These are phyloP conservation scores for Physeter macrocephalus DNA, from an alignment of 2,113 vertebrate species.

Conservation along the genomic window DNA sequence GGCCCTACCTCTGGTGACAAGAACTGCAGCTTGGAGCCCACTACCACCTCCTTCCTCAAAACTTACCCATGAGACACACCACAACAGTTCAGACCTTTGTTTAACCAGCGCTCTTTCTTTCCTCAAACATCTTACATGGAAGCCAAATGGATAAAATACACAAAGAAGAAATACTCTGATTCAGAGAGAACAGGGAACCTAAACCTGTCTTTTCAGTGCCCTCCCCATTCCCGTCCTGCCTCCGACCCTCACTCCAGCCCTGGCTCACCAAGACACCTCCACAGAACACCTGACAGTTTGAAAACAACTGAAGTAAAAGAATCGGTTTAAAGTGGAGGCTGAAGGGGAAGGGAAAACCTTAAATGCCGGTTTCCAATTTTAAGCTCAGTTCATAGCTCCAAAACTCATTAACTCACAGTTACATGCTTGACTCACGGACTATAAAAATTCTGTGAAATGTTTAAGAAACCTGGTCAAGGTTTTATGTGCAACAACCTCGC, in stretches of 20 bases:
- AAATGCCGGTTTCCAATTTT: background rate
- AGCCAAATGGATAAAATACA: background rate
- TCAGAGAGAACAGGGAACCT: background rate
- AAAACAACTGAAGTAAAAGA: constrained; percentile 21
- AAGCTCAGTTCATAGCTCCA: background rate
- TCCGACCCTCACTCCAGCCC: background rate
- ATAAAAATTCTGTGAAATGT: background rate
- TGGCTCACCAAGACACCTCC: background rate
- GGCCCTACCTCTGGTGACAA: background rate
- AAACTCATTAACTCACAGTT: constrained; percentile 14
- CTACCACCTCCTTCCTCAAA: background rate
- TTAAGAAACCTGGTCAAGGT: constrained; percentile 16
- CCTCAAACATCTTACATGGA: background rate
- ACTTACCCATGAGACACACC: background rate
- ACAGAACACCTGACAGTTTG: background rate
- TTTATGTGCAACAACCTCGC: background rate
- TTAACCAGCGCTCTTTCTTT: background rate
- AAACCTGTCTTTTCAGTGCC: background rate
- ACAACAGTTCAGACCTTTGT: background rate
- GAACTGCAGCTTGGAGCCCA: background rate
- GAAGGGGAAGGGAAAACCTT: background rate
- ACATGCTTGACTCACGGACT: background rate
- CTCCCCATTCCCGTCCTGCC: no score
- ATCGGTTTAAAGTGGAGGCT: background rate
- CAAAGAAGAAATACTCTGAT: background rate